Evolutionary conservation across 2,888 invertebrate species (phyloP).

Genomic region (Parthenolecanium corni): DNA sequence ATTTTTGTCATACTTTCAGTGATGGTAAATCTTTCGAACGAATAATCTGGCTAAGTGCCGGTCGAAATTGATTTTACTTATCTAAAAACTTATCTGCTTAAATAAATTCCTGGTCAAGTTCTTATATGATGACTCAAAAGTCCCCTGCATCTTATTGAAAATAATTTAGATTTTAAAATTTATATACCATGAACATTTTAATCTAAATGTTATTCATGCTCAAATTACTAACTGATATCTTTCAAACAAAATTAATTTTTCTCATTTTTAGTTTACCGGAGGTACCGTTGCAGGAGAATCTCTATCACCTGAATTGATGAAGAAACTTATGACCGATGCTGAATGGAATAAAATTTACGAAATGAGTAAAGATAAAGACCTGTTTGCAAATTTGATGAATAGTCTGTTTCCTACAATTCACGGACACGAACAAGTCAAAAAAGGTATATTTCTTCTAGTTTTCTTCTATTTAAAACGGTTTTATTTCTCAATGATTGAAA

Average conservation of each 20-base stretch:
- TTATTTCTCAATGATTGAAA: not conserved
- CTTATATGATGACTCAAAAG: too few relatives aligned
- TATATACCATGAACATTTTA: too few relatives aligned
- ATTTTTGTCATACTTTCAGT: too few relatives aligned
- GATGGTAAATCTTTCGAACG: too few relatives aligned
- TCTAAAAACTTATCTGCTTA: not conserved
- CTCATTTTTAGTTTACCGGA: slow-evolving; percentile 56
- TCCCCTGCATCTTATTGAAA: too few relatives aligned
- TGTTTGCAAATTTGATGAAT: slow-evolving; percentile 79
- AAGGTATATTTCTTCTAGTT: slow-evolving; percentile 38
- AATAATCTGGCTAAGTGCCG: too few relatives aligned
- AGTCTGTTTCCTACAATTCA: slow-evolving; percentile 93
- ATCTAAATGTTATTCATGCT: too few relatives aligned
- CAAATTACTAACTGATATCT: too few relatives aligned
- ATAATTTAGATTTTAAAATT: too few relatives aligned
- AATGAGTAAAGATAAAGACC: slow-evolving; percentile 86
- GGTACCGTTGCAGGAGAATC: slow-evolving; percentile 74
- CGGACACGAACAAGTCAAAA: slow-evolving; percentile 92
- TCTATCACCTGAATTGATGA: slow-evolving; percentile 80
- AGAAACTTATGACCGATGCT: slow-evolving; percentile 82
- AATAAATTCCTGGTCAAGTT: too few relatives aligned
- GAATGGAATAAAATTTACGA: slow-evolving; percentile 94
- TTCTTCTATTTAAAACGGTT: not conserved
- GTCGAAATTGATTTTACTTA: not conserved
- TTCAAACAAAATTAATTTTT: too few relatives aligned